Percentiles rank a stretch among this genome's conserved stretches.
phyloP scores from a whole-genome alignment of 2,797 vertebrate genomes.

The Micropoecilia bifurca region DNA sequence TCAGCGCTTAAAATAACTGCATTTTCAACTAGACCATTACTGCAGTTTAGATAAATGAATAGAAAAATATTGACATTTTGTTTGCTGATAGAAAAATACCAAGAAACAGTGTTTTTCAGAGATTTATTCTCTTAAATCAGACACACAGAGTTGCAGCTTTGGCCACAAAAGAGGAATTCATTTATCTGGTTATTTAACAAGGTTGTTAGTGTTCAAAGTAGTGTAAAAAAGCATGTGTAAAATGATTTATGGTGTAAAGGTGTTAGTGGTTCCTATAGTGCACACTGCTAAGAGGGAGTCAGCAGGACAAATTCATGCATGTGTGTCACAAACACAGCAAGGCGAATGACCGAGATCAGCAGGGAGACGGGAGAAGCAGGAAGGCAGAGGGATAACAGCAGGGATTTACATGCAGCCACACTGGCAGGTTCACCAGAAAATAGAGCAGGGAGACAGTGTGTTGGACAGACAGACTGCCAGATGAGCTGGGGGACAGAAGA shows the following conservation, averaged over 20 bases:
- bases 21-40: slow-evolving; percentile 19
- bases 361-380: slow-evolving; percentile 19
- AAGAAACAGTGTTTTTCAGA: not conserved
- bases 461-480: slow-evolving; percentile 1
- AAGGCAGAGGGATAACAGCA: not conserved
- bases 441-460: not conserved
- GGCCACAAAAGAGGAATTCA: not conserved
- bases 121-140: not conserved
- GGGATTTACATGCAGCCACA: slow-evolving; percentile 5
- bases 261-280: not conserved
- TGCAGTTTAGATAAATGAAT: slow-evolving; percentile 26
- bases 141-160: not conserved
- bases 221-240: not conserved
- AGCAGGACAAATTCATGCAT: slow-evolving; percentile 34
- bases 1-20: slow-evolving; percentile 46
- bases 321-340: slow-evolving; percentile 23
- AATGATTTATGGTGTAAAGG: not conserved
- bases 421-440: not conserved
- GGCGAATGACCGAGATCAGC: slow-evolving; percentile 28
- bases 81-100: not conserved
- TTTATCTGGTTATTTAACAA: not conserved
- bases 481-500: not conserved
- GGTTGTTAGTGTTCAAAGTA: not conserved
- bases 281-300: slow-evolving; percentile 21
- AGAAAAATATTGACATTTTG: not conserved